Evolutionary conservation across 2,797 vertebrate genomes (phyloP).

Genomic region (Gymnothorax reevesii): DNA sequence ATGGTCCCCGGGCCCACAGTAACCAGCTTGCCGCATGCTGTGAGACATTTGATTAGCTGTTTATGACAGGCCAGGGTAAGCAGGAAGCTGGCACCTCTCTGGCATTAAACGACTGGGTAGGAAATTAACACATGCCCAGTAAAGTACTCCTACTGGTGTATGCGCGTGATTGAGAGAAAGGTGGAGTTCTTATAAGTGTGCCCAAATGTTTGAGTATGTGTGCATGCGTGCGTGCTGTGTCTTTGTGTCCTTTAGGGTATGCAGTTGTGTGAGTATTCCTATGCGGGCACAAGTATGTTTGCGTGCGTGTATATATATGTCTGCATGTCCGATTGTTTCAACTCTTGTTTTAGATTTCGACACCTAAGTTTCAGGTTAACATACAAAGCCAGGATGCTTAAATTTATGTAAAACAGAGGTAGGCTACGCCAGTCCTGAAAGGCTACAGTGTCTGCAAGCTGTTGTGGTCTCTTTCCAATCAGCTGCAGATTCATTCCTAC

Average conservation of each 20-base stretch:
- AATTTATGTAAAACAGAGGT: background rate
- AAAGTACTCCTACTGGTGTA: slow-evolving; percentile 38
- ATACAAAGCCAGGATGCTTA: background rate
- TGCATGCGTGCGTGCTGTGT: slow-evolving; percentile 1
- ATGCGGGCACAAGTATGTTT: slow-evolving; percentile 17
- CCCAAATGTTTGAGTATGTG: background rate
- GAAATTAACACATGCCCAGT: slow-evolving; percentile 52
- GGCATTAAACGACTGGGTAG: slow-evolving; percentile 30
- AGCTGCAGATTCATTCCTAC: too few species aligned
- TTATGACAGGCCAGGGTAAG: slow-evolving; percentile 65
- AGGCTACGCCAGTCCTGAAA: too few species aligned
- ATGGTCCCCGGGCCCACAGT: slow-evolving; percentile 45
- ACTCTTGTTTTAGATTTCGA: background rate
- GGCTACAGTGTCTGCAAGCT: too few species aligned
- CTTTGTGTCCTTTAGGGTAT: background rate
- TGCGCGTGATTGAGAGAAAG: slow-evolving; percentile 9
- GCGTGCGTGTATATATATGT: slow-evolving; percentile 1
- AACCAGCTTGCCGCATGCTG: slow-evolving; percentile 64
- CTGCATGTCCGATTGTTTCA: background rate
- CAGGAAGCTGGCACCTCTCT: slow-evolving; percentile 30
- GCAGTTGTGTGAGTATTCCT: slow-evolving; percentile 23
- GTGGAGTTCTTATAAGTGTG: background rate
- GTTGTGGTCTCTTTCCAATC: too few species aligned
- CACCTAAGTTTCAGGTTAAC: slow-evolving; percentile 10
- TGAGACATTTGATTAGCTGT: slow-evolving; percentile 59